phyloP scores from a whole-genome alignment of 2,888 invertebrate genomes.

The Diadegma fenestrale region DNA sequence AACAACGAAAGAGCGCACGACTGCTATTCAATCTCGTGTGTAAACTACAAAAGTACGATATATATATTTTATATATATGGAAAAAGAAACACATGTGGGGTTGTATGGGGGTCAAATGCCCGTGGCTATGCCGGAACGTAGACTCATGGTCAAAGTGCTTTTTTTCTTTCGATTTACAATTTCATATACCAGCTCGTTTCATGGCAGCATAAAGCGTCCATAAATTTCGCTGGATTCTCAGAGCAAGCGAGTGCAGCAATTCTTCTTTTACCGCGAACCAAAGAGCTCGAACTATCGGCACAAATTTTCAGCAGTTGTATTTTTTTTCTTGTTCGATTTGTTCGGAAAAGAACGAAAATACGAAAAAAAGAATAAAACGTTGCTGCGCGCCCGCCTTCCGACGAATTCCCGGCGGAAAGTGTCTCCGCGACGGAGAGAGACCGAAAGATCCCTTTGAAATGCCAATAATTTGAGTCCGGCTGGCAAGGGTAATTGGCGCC shows the following conservation, averaged over 20 bases:
- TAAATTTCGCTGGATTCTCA: conserved; percentile 65
- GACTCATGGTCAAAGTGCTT: conserved; percentile 55
- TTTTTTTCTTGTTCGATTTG: conserved; percentile 43
- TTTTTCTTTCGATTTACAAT: conserved; percentile 73
- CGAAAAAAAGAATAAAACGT: neutral
- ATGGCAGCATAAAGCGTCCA: conserved; percentile 70
- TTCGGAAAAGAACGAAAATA: neutral
- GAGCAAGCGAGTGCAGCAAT: conserved; percentile 1
- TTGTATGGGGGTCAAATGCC: conserved; percentile 17
- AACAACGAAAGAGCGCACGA: conserved; percentile 40
- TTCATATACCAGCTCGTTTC: conserved; percentile 71
- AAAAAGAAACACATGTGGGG: neutral
- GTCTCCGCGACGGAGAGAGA: neutral
- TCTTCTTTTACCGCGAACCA: conserved; percentile 10
- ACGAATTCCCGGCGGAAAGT: neutral
- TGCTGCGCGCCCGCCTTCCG: neutral
- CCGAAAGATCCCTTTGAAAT: conserved; percentile 13
- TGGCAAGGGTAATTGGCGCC: conserved; percentile 32
- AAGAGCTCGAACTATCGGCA: neutral
- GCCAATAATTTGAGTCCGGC: conserved; percentile 4
- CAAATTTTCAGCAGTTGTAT: conserved; percentile 7
- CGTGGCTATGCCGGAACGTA: conserved; percentile 24
- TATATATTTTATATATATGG: conserved; percentile 13
- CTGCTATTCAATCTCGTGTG: conserved; percentile 49
- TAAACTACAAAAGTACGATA: conserved; percentile 39